These are phyloP conservation scores for Oryzias sinensis DNA, from an alignment of 2,797 vertebrate species.

Conservation along the genomic window DNA sequence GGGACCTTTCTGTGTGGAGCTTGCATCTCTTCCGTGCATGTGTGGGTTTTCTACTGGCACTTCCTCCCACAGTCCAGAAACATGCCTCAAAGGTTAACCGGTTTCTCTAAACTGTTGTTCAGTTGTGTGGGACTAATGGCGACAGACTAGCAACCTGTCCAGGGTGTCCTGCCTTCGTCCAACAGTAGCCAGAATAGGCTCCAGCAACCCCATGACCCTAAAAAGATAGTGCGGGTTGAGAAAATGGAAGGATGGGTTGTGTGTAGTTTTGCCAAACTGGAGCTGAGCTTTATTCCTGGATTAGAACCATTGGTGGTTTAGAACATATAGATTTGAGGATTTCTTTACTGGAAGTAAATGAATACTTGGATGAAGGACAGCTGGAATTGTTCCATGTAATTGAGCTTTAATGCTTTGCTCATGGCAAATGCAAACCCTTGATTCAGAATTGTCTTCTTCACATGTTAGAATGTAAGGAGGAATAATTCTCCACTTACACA, in stretches of 20 bases:
- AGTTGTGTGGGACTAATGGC: too few relatives aligned
- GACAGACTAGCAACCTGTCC: too few relatives aligned
- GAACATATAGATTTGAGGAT: slow-evolving; percentile 26
- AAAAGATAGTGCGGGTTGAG: too few relatives aligned
- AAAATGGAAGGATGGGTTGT: not conserved
- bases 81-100: too few relatives aligned
- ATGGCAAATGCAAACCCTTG: slow-evolving; percentile 9
- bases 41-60: too few relatives aligned
- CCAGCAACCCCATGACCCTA: too few relatives aligned
- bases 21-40: too few relatives aligned
- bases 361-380: slow-evolving; percentile 19
- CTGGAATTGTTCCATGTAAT: slow-evolving; percentile 36
- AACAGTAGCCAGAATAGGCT: too few relatives aligned
- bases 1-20: too few relatives aligned
- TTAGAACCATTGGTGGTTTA: slow-evolving; percentile 34
- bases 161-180: too few relatives aligned
- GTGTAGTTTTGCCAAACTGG: slow-evolving; percentile 32
- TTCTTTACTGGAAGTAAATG: slow-evolving; percentile 13
- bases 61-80: too few relatives aligned
- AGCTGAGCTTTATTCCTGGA: slow-evolving; percentile 21
- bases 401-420: slow-evolving; percentile 60
- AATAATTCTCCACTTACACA: slow-evolving; percentile 3
- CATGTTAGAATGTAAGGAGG: slow-evolving; percentile 22
- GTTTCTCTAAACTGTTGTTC: too few relatives aligned
- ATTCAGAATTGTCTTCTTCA: slow-evolving; percentile 15